Evolutionary conservation across 2,888 invertebrate genomes (phyloP), one percentile per base, ranked within the genome.

Genomic region (Octodonta nipae): DNA sequence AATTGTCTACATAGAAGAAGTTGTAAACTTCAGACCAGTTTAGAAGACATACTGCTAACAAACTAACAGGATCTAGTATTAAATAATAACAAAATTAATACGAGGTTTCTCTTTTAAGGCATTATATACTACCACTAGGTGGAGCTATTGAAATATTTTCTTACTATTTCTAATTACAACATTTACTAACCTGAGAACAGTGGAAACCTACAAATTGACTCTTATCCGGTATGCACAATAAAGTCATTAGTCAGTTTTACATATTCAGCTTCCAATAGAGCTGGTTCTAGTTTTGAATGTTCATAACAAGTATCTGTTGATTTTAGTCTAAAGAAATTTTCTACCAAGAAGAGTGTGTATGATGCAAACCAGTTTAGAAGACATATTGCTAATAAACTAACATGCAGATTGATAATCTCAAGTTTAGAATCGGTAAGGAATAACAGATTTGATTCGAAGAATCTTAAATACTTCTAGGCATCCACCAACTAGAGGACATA

Each of bases 181-280:
- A n/a, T n/a, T n/a, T n/a, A n/a, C n/a, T n/a, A n/a, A n/a, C n/a
- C n/a, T n/a, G n/a, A n/a, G n/a, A n/a, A n/a, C n/a, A n/a, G n/a
- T n/a, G n/a, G n/a, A n/a, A n/a, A n/a, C n/a, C n/a, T n/a, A n/a
- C n/a, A n/a, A n/a, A n/a, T n/a, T n/a, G n/a, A n/a, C n/a, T n/a
- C n/a, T n/a, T n/a, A n/a, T n/a, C n/a, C 48, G 2, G 49, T 52
- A 40, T 54, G 54, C 5, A 58, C 55, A 5, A 60, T 41, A 7
- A 60, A 45, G 40, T 55, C 55, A 34, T 57, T 44, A 1, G 59
- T 56, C 11, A 49, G 35, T 34, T 54, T 52, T 4, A 60, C 39
- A 36, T 49, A 49, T 40, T 51, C 53, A 2, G 50, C 50, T 15
- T 50, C 52, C 6, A 54, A 32, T 13, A 55, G 37, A 22, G 50